A percentile compares a stretch with the other conserved stretches of the same genome.
Conservation (phyloP, 2,888 invertebrate species). For the Troides oblongomaculatus region DNA sequence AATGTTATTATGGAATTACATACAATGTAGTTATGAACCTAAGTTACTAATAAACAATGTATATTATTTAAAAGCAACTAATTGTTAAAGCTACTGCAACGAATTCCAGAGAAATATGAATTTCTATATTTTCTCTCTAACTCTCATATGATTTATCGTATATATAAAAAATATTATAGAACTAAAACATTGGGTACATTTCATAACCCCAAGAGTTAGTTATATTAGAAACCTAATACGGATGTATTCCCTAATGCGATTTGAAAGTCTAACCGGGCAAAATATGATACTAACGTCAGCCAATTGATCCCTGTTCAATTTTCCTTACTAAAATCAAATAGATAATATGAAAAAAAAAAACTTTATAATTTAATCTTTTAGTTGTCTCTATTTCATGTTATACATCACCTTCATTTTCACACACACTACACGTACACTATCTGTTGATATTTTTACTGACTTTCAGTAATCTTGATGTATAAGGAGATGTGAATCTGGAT, state of each 20-base stretch:
- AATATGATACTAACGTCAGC: constrained; percentile 14
- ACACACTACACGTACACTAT: too few species aligned
- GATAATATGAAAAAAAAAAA: not conserved
- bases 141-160: not conserved
- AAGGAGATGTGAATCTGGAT: not conserved
- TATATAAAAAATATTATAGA: not conserved
- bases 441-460: too few species aligned
- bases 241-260: constrained; percentile 10
- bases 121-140: not conserved
- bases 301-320: not conserved
- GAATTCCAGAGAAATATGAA: not conserved
- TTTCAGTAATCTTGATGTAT: not conserved
- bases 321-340: not conserved
- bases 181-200: not conserved
- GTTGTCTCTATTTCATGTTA: too few species aligned
- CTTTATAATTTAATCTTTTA: too few species aligned
- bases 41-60: not conserved
- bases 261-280: not conserved
- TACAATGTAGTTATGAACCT: not conserved
- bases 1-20: not conserved
- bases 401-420: too few species aligned
- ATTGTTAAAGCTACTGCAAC: not conserved
- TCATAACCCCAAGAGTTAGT: not conserved
- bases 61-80: not conserved
- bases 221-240: constrained; percentile 4